Evolutionary conservation across 2,888 invertebrate genomes (phyloP), one percentile per base, ranked within the genome.

Genomic region (Tipula confusa): DNA sequence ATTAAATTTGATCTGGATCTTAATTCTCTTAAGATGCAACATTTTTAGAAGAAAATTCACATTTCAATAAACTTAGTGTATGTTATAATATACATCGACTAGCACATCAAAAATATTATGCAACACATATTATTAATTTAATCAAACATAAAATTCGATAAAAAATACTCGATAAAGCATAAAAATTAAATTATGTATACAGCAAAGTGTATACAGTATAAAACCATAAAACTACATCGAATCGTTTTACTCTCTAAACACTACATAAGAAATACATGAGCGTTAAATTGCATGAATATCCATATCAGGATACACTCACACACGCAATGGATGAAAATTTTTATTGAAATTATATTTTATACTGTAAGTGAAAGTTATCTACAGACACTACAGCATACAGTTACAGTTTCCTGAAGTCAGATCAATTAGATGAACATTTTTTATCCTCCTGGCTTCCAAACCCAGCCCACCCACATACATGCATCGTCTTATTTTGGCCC

Each of bases 91-190:
- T n/a, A n/a, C n/a, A n/a, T n/a, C n/a, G n/a, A n/a, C n/a, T n/a
- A n/a, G n/a, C n/a, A n/a, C n/a, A n/a, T 36, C 0, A 43, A 43
- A 43, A 43, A 43, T 43, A 43, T 15, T 43, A 15, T 24, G 64
- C 64, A 64, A 64, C 64, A 64, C 64, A 24, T 24, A 64, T 64
- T 64, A 64, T 18, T 64, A 64, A 64, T 64, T 64, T 64, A 64
- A 64, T 64, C 64, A 64, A 64, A 64, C 64, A 64, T 64, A 64
- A 64, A 24, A 64, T 64, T 64, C 64, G 0, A 64, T 64, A 24
- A 64, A n/a, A 64, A 64, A 64, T 64, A 64, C 24, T 64, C 64
- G 64, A 64, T 64, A 64, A 64, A 64, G 64, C 64, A 64, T 64
- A 64, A 64, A 64, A 24, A 64, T 64, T 64, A 64, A 64, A 64